These are phyloP conservation scores for Campoplex nolae DNA, from an alignment of 2,888 invertebrate species.

Conservation along the genomic window DNA sequence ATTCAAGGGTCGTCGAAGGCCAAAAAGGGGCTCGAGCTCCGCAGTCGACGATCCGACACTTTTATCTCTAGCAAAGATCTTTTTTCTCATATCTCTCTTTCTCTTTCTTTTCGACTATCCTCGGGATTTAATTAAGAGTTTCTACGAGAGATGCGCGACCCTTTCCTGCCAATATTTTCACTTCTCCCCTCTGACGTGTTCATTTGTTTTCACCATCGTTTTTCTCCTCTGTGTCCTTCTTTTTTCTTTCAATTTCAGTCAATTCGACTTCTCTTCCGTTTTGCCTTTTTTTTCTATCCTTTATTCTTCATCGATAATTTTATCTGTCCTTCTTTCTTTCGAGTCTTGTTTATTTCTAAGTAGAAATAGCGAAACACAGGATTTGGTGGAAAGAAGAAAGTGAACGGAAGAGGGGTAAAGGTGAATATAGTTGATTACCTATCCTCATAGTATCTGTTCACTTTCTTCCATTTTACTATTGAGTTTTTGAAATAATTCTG, in stretches of 20 bases:
- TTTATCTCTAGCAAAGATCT: slow-evolving; percentile 62
- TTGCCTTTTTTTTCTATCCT: slow-evolving; percentile 10
- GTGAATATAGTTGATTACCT: slow-evolving; percentile 55
- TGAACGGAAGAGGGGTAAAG: slow-evolving; percentile 32
- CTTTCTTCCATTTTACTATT: background rate
- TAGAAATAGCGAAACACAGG: slow-evolving; percentile 31
- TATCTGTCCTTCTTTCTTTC: slow-evolving; percentile 14
- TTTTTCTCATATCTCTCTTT: slow-evolving; percentile 8
- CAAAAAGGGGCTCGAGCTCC: slow-evolving; percentile 47
- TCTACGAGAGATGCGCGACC: slow-evolving; percentile 59
- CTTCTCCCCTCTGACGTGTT: slow-evolving; percentile 47
- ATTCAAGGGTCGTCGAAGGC: slow-evolving; percentile 37
- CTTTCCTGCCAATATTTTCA: slow-evolving; percentile 61
- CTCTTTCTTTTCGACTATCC: slow-evolving; percentile 19
- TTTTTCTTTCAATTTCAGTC: slow-evolving; percentile 42
- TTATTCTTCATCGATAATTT: slow-evolving; percentile 6
- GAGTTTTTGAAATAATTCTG: too few relatives aligned
- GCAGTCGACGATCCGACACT: slow-evolving; percentile 52
- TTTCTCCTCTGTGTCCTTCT: slow-evolving; percentile 21
- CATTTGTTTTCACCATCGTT: slow-evolving; percentile 58
- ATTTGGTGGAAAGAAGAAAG: slow-evolving; percentile 11
- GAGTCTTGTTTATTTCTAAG: background rate
- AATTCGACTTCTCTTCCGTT: slow-evolving; percentile 50
- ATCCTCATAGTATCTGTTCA: background rate
- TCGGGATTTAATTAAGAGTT: slow-evolving; percentile 66